Base-by-base conservation (phyloP, 2,113 vertebrate genomes). In the Bucco capensis region DNA sequence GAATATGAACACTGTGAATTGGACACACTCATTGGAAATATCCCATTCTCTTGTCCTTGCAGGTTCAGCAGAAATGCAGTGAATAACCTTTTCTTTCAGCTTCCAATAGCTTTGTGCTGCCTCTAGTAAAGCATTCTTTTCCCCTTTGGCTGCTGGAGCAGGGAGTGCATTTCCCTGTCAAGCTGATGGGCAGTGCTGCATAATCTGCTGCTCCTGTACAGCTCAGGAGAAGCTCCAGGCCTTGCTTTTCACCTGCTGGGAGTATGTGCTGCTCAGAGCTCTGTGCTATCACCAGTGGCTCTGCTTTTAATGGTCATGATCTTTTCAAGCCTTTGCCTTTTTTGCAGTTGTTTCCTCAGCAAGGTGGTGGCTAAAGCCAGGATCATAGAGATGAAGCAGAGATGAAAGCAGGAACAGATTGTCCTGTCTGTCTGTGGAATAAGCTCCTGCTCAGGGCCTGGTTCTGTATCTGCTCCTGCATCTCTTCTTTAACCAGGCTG, bases 71-170 rank as follows among this genome's bases (percentile, higher is more conserved):
- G 76, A 86, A 94, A 47, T 22, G 35, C 12, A 25, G 27, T 27
- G 53, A 27, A 51, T 89, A 73, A 93, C 65, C 61, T 49, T 88
- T 90, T 85, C 30, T 71, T 92, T 47, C n/a, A 7, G 27, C 70
- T 83, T 83, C 30, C 0, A 0, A 31, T 37, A 47, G 62, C 25
- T 78, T 86, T 74, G 46, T 62, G 54, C 58, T 85, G 23, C 66
- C 31, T 73, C 27, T 74, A 25, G 11, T 13, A 71, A 69, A 74
- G 13, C 18, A 33, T 66, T 72, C 10, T 84, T 81, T 81, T 27
- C 40, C 31, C 7, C 25, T 64, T 78, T 58, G 53, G 8, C 13
- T 78, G 1, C 47, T 2, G 7, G n/a, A 56, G n/a, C 6, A 33
- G 49, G 49, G 35, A 22, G 30, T 25, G 11, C 19, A 1, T 64